Percentiles rank a stretch among this genome's conserved stretches.
phyloP scores from a whole-genome alignment of 2,888 invertebrate genomes.

The Shargacucullia verbasci region DNA sequence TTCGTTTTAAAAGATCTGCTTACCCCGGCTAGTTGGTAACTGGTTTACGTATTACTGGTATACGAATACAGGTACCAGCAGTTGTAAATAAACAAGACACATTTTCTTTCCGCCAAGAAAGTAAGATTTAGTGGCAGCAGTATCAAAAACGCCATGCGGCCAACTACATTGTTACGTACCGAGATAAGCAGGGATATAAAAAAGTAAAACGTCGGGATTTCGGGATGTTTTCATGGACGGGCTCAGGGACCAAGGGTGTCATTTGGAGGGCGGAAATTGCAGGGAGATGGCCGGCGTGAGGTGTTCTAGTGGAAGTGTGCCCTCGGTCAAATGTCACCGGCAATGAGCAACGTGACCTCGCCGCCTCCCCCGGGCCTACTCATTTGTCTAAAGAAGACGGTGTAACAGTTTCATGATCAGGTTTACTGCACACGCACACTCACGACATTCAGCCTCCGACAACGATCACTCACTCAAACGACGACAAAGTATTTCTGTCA shows the following conservation, averaged over 20 bases:
- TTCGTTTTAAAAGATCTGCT: neutral
- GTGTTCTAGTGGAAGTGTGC: conserved; percentile 71
- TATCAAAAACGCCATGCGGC: conserved; percentile 63
- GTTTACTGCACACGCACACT: conserved; percentile 59
- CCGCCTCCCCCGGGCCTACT: conserved; percentile 57
- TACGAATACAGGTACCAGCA: conserved; percentile 9
- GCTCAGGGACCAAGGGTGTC: conserved; percentile 71
- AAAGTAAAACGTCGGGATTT: conserved; percentile 76
- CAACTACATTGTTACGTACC: conserved; percentile 65
- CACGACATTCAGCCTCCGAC: conserved; percentile 57
- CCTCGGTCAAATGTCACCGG: conserved; percentile 76
- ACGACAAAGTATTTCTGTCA: conserved; percentile 56
- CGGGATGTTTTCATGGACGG: conserved; percentile 66
- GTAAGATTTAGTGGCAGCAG: conserved; percentile 38
- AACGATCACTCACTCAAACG: conserved; percentile 60
- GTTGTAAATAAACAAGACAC: conserved; percentile 29
- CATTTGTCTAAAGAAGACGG: conserved; percentile 70
- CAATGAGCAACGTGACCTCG: conserved; percentile 73
- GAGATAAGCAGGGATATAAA: conserved; percentile 74
- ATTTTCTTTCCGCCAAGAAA: conserved; percentile 35
- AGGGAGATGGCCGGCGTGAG: conserved; percentile 68
- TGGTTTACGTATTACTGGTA: conserved; percentile 9
- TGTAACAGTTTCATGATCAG: conserved; percentile 62
- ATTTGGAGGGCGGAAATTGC: conserved; percentile 78
- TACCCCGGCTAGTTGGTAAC: neutral